These are phyloP conservation scores for Hermaeophaga mercurialis DNA, from an alignment of 2,888 invertebrate species.

Conservation along the genomic window DNA sequence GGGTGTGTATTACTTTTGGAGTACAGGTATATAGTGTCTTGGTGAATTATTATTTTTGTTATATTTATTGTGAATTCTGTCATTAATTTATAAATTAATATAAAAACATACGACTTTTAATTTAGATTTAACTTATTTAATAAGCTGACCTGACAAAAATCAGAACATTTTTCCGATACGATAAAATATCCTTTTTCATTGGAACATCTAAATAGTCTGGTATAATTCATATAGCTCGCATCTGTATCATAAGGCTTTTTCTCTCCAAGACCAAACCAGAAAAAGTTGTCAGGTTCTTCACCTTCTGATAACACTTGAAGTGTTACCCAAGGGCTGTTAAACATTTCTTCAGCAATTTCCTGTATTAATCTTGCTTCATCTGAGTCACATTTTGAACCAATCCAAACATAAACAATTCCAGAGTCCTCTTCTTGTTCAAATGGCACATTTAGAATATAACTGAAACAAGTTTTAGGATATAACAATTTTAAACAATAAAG, in stretches of 20 bases:
- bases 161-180: slow-evolving; percentile 98
- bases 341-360: slow-evolving; percentile 93
- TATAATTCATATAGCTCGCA: slow-evolving; percentile 90
- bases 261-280: slow-evolving; percentile 93
- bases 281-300: slow-evolving; percentile 97
- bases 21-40: too few relatives aligned
- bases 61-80: too few relatives aligned
- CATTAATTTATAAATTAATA: too few relatives aligned
- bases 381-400: slow-evolving; percentile 82
- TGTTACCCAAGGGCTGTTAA: slow-evolving; percentile 80
- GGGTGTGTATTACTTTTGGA: too few relatives aligned
- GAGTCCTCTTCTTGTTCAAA: slow-evolving; percentile 84
- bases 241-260: slow-evolving; percentile 86
- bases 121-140: too few relatives aligned
- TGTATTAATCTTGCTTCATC: slow-evolving; percentile 86
- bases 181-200: slow-evolving; percentile 99
- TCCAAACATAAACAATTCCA: slow-evolving; percentile 96
- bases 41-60: too few relatives aligned
- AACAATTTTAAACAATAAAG: too few relatives aligned
- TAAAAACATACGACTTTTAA: too few relatives aligned
- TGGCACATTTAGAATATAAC: slow-evolving; percentile 91
- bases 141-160: slow-evolving; percentile 85
- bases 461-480: too few relatives aligned
- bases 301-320: slow-evolving; percentile 86
- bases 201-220: slow-evolving; percentile 95